Evolutionary conservation across 2,888 invertebrate genomes (phyloP).

Genomic region (Heliconius aoede): DNA sequence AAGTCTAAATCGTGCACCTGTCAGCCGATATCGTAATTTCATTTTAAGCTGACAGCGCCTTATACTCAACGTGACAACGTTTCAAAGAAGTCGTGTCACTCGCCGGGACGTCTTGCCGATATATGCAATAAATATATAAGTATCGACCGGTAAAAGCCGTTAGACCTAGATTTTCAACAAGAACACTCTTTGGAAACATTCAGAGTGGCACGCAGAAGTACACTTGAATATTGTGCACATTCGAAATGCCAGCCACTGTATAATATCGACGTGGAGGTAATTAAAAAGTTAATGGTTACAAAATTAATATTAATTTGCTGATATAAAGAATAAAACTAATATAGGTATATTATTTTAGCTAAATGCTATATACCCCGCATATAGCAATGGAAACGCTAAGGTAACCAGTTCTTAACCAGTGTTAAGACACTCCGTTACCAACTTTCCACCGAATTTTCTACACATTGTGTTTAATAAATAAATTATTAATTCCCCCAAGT

Average conservation of each 20-base stretch:
- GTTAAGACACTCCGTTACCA: too few relatives aligned
- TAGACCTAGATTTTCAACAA: conserved; percentile 26
- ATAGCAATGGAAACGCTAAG: too few relatives aligned
- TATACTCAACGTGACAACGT: background rate
- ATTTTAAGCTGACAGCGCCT: background rate
- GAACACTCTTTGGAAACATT: conserved; percentile 14
- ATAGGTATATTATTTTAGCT: too few relatives aligned
- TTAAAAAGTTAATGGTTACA: background rate
- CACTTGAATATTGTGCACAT: conserved; percentile 20
- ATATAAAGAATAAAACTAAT: background rate
- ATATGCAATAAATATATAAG: conserved; percentile 7
- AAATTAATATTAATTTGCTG: background rate
- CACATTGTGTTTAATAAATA: too few relatives aligned
- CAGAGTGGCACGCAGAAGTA: conserved; percentile 10
- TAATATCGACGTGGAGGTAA: background rate
- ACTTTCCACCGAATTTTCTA: too few relatives aligned
- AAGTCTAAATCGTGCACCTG: background rate
- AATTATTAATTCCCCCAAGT: too few relatives aligned
- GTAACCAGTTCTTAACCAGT: too few relatives aligned
- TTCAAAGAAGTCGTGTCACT: background rate
- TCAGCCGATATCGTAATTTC: background rate
- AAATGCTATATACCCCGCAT: too few relatives aligned
- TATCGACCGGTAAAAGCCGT: conserved; percentile 8
- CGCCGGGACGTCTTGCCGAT: conserved; percentile 5
- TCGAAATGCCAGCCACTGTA: conserved; percentile 2